Conservation (phyloP, 2,888 invertebrate genomes). For the Eupithecia insigniata region DNA sequence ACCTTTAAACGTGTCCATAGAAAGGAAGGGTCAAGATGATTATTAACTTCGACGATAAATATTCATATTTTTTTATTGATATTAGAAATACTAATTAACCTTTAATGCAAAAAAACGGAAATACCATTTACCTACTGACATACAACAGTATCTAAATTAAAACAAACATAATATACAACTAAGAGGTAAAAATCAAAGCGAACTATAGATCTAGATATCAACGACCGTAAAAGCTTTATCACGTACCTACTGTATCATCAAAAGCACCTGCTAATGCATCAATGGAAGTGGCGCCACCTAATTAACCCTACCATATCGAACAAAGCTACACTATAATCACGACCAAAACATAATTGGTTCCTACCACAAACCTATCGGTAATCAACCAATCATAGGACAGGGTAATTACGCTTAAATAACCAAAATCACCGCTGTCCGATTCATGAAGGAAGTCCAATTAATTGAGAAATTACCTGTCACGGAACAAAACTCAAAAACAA, state of each 20-base stretch:
- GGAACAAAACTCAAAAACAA: constrained; percentile 54
- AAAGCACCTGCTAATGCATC: background rate
- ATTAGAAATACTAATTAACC: background rate
- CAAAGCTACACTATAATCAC: constrained; percentile 16
- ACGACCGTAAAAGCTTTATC: background rate
- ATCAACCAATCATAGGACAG: constrained; percentile 33
- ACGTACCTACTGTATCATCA: background rate
- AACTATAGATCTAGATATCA: background rate
- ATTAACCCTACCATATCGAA: constrained; percentile 13
- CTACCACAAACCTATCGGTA: constrained; percentile 28
- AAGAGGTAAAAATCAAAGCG: background rate
- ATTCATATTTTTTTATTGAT: background rate
- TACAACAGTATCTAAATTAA: background rate
- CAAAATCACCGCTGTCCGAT: constrained; percentile 48
- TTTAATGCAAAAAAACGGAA: background rate
- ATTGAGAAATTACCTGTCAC: constrained; percentile 62
- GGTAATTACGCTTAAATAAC: constrained; percentile 40
- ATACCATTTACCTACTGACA: background rate
- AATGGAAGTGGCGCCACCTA: background rate
- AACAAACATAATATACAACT: background rate
- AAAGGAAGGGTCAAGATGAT: too few species aligned
- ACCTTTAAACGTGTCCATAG: too few species aligned
- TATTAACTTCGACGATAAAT: background rate
- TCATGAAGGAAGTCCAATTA: constrained; percentile 59
- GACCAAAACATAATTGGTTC: constrained; percentile 22